Percentiles rank a stretch among this genome's conserved stretches.
phyloP scores from a whole-genome alignment of 2,113 vertebrate genomes.

The Mystacornis crossleyi region DNA sequence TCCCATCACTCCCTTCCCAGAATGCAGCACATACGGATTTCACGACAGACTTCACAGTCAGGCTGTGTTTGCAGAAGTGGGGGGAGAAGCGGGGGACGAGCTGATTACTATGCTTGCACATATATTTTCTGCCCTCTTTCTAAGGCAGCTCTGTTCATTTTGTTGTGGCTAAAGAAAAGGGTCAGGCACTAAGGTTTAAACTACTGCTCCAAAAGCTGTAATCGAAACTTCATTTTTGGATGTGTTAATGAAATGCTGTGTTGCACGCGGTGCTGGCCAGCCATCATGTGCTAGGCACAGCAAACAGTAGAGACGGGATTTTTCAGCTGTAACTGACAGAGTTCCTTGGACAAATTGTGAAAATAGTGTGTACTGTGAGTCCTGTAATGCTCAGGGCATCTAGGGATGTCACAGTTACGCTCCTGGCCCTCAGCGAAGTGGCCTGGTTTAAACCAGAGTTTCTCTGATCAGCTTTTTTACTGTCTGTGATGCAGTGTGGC shows the following conservation, averaged over 20 bases:
- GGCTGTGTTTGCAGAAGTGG: not conserved
- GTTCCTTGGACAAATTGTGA: not conserved
- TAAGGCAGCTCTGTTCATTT: constrained; percentile 3
- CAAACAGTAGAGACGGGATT: not conserved
- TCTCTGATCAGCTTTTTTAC: not conserved
- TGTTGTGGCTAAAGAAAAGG: not conserved
- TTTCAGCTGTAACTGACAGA: not conserved
- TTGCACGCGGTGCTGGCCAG: not conserved
- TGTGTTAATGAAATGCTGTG: not conserved
- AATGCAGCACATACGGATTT: not conserved
- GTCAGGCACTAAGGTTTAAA: not conserved
- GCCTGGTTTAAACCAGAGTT: not conserved
- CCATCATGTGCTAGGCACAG: not conserved
- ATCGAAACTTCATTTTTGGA: not conserved
- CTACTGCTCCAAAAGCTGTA: not conserved
- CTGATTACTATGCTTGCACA: not conserved
- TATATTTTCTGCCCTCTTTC: not conserved
- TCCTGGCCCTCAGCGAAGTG: not conserved
- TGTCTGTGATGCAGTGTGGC: not conserved
- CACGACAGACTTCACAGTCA: not conserved
- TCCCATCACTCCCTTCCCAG: not conserved
- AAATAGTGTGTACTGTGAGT: not conserved
- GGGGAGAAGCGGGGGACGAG: fast-evolving
- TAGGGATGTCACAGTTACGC: not conserved
- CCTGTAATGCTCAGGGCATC: not conserved